A percentile compares a stretch with the other conserved stretches of the same genome.
These are phyloP conservation scores for Pachyramphus minor DNA, from an alignment of 2,113 vertebrate genomes.

Conservation along the genomic window DNA sequence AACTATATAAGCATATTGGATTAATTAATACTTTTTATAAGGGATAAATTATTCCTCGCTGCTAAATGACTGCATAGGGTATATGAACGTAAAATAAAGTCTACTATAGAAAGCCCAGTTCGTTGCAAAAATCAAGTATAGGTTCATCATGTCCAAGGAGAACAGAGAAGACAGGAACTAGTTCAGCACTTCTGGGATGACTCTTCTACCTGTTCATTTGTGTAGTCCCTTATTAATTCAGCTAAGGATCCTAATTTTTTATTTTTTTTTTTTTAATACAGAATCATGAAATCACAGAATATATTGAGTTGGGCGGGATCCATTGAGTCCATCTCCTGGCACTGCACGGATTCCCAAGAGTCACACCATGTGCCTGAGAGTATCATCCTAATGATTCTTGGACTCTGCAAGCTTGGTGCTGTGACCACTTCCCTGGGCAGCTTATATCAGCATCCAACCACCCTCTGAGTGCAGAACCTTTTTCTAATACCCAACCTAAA, in stretches of 20 bases:
- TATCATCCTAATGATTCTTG: neutral
- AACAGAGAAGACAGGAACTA: neutral
- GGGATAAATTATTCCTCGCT: neutral
- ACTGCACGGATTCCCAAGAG: neutral
- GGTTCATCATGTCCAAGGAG: neutral
- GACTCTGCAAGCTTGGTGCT: too few species aligned
- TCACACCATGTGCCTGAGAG: neutral
- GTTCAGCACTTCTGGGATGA: neutral
- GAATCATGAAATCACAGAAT: neutral
- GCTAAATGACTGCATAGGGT: neutral
- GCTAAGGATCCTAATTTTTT: neutral
- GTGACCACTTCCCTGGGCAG: too few species aligned
- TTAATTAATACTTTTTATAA: neutral
- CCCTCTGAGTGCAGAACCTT: too few species aligned
- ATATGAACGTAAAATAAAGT: neutral
- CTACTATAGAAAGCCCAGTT: neutral
- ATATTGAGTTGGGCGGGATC: neutral
- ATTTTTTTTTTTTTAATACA: neutral
- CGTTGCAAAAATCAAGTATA: neutral
- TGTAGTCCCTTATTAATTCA: neutral
- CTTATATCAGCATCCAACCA: too few species aligned
- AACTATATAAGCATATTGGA: neutral
- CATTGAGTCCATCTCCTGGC: neutral
- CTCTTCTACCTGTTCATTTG: neutral
- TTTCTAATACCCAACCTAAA: too few species aligned